A percentile compares a stretch with the other conserved stretches of the same genome.
Conservation (phyloP, 1,140 invertebrate species). For the Neodiprion virginianus region DNA sequence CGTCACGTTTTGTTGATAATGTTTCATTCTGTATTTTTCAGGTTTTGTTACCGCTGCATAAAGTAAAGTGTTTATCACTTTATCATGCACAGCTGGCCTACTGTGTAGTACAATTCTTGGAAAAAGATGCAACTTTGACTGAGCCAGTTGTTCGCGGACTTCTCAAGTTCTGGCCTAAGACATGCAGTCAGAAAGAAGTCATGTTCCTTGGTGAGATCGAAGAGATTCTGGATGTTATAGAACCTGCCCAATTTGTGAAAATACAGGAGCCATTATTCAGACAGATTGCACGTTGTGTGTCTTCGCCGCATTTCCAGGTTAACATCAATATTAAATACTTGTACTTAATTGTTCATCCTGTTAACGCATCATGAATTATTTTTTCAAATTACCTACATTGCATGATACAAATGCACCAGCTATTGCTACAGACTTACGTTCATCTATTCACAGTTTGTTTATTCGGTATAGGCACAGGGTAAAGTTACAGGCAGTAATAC, state of each 20-base stretch:
- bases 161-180: conserved; percentile 99
- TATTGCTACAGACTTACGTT: conserved; percentile 1
- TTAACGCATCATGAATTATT: neutral
- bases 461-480: neutral
- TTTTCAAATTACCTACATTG: conserved; percentile 4
- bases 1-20: neutral
- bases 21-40: conserved; percentile 25
- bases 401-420: neutral
- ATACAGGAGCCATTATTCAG: conserved; percentile 97
- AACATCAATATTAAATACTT: conserved; percentile 16
- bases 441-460: neutral
- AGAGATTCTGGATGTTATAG: conserved; percentile 98
- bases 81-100: conserved; percentile 98
- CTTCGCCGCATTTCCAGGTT: conserved; percentile 97
- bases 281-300: conserved; percentile 97
- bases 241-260: conserved; percentile 97
- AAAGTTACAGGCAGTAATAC: too few species aligned
- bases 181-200: conserved; percentile 98
- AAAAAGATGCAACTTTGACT: conserved; percentile 97
- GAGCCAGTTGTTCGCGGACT: conserved; percentile 95
- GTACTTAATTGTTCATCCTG: too few species aligned
- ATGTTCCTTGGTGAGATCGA: conserved; percentile 99
- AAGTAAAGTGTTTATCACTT: conserved; percentile 92
- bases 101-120: conserved; percentile 99
- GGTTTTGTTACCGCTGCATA: conserved; percentile 97